Conservation (phyloP, 2,888 invertebrate species). For the Coleophora flavipennella region DNA sequence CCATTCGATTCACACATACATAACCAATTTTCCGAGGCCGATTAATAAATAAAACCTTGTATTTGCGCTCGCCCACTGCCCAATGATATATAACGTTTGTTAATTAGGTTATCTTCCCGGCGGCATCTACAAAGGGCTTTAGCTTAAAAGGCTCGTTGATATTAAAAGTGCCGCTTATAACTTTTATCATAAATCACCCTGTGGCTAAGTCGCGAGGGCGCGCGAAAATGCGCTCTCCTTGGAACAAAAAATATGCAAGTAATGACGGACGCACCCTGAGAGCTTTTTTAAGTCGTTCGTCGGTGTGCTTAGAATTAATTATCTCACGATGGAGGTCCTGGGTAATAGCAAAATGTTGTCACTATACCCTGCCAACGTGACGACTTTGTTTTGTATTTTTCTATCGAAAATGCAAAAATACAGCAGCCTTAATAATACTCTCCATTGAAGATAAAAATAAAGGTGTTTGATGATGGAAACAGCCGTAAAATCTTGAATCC, state of each 20-base stretch:
- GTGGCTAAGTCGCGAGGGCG: conserved; percentile 54
- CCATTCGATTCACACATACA: conserved; percentile 25
- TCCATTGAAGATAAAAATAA: too few species aligned
- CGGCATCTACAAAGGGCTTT: conserved; percentile 63
- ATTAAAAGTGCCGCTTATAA: conserved; percentile 65
- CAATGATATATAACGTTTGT: conserved; percentile 65
- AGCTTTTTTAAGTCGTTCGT: conserved; percentile 59
- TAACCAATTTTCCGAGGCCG: conserved; percentile 29
- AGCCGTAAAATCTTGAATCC: too few species aligned
- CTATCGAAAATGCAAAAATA: too few species aligned
- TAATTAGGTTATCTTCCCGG: conserved; percentile 67
- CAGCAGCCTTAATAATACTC: too few species aligned
- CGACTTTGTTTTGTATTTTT: conserved; percentile 6
- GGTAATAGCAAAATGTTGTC: conserved; percentile 30
- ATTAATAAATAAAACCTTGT: conserved; percentile 54
- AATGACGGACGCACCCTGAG: conserved; percentile 62
- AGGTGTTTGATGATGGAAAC: too few species aligned
- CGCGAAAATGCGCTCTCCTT: conserved; percentile 58
- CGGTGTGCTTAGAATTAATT: conserved; percentile 62
- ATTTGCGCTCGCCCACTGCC: conserved; percentile 49
- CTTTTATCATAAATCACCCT: conserved; percentile 69
- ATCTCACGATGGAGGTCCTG: conserved; percentile 22
- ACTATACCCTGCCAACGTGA: conserved; percentile 6
- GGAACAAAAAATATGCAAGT: conserved; percentile 69
- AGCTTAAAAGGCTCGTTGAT: conserved; percentile 63